Conservation (phyloP, 1,140 invertebrate genomes). For the Drosophila jambulina region DNA sequence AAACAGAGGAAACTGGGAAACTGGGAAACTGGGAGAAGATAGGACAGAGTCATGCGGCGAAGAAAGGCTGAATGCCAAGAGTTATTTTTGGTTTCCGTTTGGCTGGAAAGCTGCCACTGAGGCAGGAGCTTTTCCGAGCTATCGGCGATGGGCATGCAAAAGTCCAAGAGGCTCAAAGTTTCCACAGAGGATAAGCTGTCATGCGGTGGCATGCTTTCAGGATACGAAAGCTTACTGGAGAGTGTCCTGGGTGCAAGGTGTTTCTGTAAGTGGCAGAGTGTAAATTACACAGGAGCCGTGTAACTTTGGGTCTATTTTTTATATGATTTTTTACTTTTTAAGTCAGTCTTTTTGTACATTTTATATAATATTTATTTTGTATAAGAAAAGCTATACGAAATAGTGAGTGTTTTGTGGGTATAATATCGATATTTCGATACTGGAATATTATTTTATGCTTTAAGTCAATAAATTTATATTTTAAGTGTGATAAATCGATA, state of each 20-base stretch:
- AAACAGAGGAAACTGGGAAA: background rate
- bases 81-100: constrained; percentile 37
- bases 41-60: constrained; percentile 25
- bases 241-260: background rate
- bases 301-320: too few species aligned
- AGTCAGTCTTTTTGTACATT: too few species aligned
- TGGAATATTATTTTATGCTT: too few species aligned
- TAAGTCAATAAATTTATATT: background rate
- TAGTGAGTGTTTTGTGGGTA: background rate
- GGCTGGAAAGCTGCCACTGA: constrained; percentile 8
- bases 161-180: constrained; percentile 26
- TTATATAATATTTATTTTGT: background rate
- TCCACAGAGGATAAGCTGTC: background rate
- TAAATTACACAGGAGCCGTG: background rate
- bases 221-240: constrained; percentile 4
- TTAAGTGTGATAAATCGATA: background rate
- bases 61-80: constrained; percentile 28
- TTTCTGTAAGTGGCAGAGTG: background rate
- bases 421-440: too few species aligned
- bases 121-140: constrained; percentile 3
- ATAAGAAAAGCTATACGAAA: background rate
- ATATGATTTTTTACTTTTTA: background rate
- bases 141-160: constrained; percentile 4
- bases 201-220: constrained; percentile 24
- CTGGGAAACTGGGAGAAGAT: background rate